Evolutionary conservation across 2,888 invertebrate genomes (phyloP).

Genomic region (Alsophila aescularia): DNA sequence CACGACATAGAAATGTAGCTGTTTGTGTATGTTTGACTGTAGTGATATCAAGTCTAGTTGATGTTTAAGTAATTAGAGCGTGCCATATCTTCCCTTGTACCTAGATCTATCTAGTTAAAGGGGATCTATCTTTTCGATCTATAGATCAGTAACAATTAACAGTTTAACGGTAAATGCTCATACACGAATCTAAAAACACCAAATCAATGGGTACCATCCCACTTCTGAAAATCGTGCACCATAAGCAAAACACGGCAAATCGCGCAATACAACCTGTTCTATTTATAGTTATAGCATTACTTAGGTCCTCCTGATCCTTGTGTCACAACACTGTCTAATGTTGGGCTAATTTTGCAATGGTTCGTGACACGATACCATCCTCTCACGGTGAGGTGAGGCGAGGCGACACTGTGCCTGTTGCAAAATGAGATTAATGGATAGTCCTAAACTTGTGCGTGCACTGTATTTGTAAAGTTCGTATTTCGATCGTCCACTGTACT

Average conservation of each 20-base stretch:
- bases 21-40: too few species aligned
- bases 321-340: constrained; percentile 24
- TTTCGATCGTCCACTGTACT: too few species aligned
- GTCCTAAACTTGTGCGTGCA: too few species aligned
- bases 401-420: not conserved
- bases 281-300: not conserved
- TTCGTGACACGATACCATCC: constrained; percentile 21
- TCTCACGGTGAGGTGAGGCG: constrained; percentile 7
- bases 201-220: not conserved
- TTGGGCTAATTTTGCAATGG: constrained; percentile 17
- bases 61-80: too few species aligned
- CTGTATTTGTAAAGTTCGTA: too few species aligned
- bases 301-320: constrained; percentile 3
- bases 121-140: too few species aligned
- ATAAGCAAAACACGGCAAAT: constrained; percentile 9
- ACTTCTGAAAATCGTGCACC: constrained; percentile 33
- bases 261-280: constrained; percentile 1
- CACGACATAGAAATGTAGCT: too few species aligned
- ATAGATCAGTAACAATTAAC: too few species aligned
- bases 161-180: too few species aligned
- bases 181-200: not conserved
- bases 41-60: too few species aligned
- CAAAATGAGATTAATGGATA: constrained; percentile 3
- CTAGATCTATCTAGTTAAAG: too few species aligned
- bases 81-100: too few species aligned